A percentile compares a stretch with the other conserved stretches of the same genome.
These are phyloP conservation scores for Chelonus formosanus DNA, from an alignment of 2,888 invertebrate genomes.

Conservation along the genomic window DNA sequence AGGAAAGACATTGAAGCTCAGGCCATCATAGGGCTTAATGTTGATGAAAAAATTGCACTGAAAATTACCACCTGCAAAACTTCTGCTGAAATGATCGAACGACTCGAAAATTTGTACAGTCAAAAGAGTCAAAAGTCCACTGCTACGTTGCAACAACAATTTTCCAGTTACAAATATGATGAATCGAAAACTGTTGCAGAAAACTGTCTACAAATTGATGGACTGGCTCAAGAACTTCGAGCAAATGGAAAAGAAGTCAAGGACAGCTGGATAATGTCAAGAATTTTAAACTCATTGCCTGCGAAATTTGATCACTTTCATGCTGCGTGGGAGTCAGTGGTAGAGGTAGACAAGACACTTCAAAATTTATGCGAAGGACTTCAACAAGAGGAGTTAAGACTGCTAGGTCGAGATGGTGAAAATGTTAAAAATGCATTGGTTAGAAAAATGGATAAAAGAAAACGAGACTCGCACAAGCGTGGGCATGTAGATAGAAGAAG, in stretches of 20 bases:
- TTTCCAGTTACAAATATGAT: conserved; percentile 39
- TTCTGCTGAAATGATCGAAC: conserved; percentile 42
- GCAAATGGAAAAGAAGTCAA: conserved; percentile 34
- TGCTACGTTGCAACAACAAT: conserved; percentile 37
- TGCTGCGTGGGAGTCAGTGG: conserved; percentile 36
- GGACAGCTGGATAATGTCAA: conserved; percentile 31
- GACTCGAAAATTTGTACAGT: conserved; percentile 38
- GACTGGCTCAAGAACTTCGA: conserved; percentile 25
- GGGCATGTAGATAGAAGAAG: no score
- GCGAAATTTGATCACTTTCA: conserved; percentile 37
- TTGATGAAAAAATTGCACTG: conserved; percentile 30
- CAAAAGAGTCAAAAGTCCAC: conserved; percentile 38
- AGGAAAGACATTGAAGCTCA: conserved; percentile 42
- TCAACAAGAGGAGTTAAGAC: background rate
- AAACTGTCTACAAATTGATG: conserved; percentile 35
- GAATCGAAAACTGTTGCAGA: conserved; percentile 28
- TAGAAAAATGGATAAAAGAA: background rate
- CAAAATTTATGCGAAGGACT: background rate
- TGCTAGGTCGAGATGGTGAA: background rate
- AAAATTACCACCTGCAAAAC: no score
- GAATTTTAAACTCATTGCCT: conserved; percentile 36
- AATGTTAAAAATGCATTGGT: background rate
- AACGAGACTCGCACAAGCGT: no score
- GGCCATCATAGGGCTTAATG: conserved; percentile 42
- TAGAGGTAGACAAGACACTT: conserved; percentile 21